Evolutionary conservation across 2,888 invertebrate species (phyloP), one percentile per base, ranked within the genome.

Genomic region (Zeuzera pyrina): DNA sequence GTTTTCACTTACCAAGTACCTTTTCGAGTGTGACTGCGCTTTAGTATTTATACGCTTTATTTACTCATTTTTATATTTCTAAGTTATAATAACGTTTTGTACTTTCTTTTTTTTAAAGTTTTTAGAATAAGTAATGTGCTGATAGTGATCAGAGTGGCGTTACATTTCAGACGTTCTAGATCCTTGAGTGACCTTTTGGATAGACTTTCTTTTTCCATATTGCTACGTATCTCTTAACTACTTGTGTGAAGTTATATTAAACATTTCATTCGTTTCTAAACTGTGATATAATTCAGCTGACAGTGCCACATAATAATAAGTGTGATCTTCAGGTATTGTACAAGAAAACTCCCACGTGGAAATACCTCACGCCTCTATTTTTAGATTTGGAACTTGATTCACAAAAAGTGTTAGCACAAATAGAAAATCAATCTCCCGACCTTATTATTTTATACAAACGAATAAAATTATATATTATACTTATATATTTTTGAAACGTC

Each of bases 351-450:
- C 81, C 79, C 79, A 79, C 81, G 79, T 81, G 81, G 78, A 77
- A 77, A 78, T 79, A 77, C 66, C 73, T 76, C 73, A 66, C 72
- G 66, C 60, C 72, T 72, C 79, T 81, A 81, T 78, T 77, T 71
- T 68, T 79, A 81, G 79, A 74, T 53, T 53, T 56, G 65, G 69
- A 71, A 73, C 69, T 72, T 72, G 72, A 68, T 73, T 67, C 72
- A 49, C 57, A 56, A 65, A 67, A 69, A 64, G 52, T 63, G 52
- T 62, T 71, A 60, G 58, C 47, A 50, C 45, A 57, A 49, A 57
- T 58, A 52, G 52, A 51, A 65, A 67, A 57, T 49, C 48, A 44
- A 43, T 29, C 29, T 39, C 41, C n/a, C n/a, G n/a, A n/a, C n/a
- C n/a, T n/a, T n/a, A n/a, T n/a, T n/a, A n/a, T n/a, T n/a, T n/a